Base-by-base conservation (phyloP, 2,888 invertebrate species). In the Nomada lathburiana region DNA sequence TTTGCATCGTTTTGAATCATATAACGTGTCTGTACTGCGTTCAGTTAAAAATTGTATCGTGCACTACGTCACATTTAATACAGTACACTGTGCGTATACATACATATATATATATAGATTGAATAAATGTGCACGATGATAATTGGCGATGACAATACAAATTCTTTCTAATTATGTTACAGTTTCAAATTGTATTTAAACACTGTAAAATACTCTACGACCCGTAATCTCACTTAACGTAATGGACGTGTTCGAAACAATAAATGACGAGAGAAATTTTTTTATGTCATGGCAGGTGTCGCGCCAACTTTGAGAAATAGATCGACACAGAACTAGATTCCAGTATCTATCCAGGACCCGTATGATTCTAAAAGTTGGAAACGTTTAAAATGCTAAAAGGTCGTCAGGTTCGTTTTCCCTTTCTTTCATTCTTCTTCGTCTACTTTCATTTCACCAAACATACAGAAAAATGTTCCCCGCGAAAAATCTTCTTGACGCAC, bases 401-500 rank as follows among this genome's bases (percentile, higher is more conserved):
- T 50, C 29, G 2, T 2, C 29, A n/a, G 13, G 1, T 26, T 10
- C 20, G 36, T 36, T 36, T 7, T 7, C 36, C 7, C 1, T 36
- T 36, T 7, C 36, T 7, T 7, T 36, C 36, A 36, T 36, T 23
- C 18, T 16, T 36, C 18, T 36, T 18, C 23, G n/a, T 11, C 4
- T 50, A 5, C 0, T 42, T 23, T 9, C 16, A n/a, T 10, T 53
- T 36, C 16, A 1, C 3, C 18, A 4, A 9, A 36, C 26, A 16
- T 16, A 26, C 26, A 13, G 2, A 44, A 44, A 68, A 68, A 68
- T 7, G 23, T 36, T 36, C n/a, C 13, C 9, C 10, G n/a, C 7
- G 65, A n/a, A 44, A 52, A 55, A 60, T 77, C 64, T 71, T 75
- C 80, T 63, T 77, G 87, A 84, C 77, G 80, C 87, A 78, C 83